Evolutionary conservation across 2,797 vertebrate species (phyloP), one percentile per base, ranked within the genome.

Genomic region (Ctenosaura bakeri): DNA sequence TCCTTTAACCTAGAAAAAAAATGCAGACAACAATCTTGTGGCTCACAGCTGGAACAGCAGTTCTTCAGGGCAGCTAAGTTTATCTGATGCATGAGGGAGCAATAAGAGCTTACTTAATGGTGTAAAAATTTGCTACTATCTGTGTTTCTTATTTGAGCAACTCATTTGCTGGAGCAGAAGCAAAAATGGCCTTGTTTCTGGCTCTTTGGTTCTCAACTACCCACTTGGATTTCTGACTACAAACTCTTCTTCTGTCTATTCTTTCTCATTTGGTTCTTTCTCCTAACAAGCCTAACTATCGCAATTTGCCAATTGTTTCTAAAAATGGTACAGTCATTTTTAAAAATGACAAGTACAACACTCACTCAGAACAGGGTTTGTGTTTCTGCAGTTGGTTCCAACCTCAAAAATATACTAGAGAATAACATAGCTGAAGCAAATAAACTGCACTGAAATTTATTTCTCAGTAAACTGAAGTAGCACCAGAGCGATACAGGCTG

Each of bases 281-380:
- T 59, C 56, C 4, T 59, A 59, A 59, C 56, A 59, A 69, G 85
- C 89, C 90, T 88, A 38, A 73, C 50, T 88, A 88, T 69, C 50
- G 38, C 81, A 32, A 50, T 78, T 89, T 93, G 74, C 76, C 93
- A 87, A 89, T 79, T 91, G 56, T 12, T 59, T 76, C 50, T 35
- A 6, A 94, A 73, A 94, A 6, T 74, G 87, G 64, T 62, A 87
- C 64, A 92, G 9, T 7, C 59, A 59, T 79, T 50, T 52, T 69
- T 22, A 90, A 94, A 88, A 83, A 74, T 71, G 87, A 91, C 42
- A 84, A 35, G 79, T 85, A 32, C 79, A 90, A 89, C 81, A 89
- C 13, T 80, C 54, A 12, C 16, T 91, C 83, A 56, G 92, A 89
- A 90, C 88, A 38, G 35, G n/a, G 46, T 22, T 83, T 88, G 94